A percentile compares a stretch with the other conserved stretches of the same genome.
phyloP scores from a whole-genome alignment of 2,888 invertebrate species.

The Ectemnius lituratus region DNA sequence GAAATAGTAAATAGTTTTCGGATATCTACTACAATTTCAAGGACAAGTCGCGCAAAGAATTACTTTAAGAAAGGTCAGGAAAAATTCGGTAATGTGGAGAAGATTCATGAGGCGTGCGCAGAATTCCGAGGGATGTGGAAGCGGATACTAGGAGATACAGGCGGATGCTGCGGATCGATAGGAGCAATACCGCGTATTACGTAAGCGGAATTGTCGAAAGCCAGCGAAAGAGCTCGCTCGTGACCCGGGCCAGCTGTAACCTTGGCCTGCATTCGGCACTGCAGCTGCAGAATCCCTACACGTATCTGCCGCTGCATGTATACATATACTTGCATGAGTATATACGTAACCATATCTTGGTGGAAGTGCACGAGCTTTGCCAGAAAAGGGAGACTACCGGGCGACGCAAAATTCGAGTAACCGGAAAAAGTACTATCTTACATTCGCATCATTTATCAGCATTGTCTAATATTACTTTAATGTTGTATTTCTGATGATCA shows the following conservation, averaged over 20 bases:
- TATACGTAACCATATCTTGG: not conserved
- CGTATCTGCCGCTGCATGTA: constrained; percentile 1
- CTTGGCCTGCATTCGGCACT: constrained; percentile 65
- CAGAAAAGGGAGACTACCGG: constrained; percentile 17
- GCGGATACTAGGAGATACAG: constrained; percentile 22
- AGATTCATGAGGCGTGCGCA: too few relatives aligned
- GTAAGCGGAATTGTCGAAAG: constrained; percentile 58
- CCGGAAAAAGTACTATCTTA: not conserved
- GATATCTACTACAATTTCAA: too few relatives aligned
- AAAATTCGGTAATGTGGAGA: too few relatives aligned
- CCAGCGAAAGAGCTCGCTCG: constrained; percentile 53
- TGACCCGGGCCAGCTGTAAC: constrained; percentile 62
- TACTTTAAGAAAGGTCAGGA: too few relatives aligned
- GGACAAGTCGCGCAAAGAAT: too few relatives aligned
- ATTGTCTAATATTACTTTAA: too few relatives aligned
- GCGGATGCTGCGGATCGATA: constrained; percentile 51
- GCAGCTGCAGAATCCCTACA: constrained; percentile 46
- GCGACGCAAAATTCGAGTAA: constrained; percentile 1
- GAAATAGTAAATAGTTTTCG: too few relatives aligned
- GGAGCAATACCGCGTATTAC: constrained; percentile 50
- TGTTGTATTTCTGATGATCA: too few relatives aligned
- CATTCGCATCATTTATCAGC: too few relatives aligned
- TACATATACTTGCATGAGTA: not conserved
- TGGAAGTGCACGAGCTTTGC: constrained; percentile 17
- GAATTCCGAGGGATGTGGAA: not conserved